Evolutionary conservation across 2,888 invertebrate species (phyloP), one percentile per base, ranked within the genome.

Genomic region (Habrosyne pyritoides): DNA sequence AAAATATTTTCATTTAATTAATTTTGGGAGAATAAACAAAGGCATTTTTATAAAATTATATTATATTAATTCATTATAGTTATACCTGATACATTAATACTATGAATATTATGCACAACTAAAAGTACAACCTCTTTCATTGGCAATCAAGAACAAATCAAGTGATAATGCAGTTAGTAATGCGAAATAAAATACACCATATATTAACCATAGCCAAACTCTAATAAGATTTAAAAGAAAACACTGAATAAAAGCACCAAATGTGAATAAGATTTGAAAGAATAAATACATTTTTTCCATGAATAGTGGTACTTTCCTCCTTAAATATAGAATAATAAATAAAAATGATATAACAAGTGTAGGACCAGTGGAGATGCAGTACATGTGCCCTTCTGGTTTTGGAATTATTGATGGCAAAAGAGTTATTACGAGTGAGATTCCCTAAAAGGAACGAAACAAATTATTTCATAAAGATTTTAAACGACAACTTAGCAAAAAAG

Each of bases 221-320:
- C 77, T 81, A 54, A 79, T 72, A 57, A 91, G 76, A 73, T 91
- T 91, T 62, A 91, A 71, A 61, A 91, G 69, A 71, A 91, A 90
- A 78, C 91, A 91, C 73, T 91, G 91, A 60, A 91, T 68, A 63
- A 91, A 89, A 42, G 91, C 91, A 57, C 91, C 91, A 77, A 91
- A 91, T 0, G 89, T 88, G 66, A 91, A 91, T 59, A 90, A 70
- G 67, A 91, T 91, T 91, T 91, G 91, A 76, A 91, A 91, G 75
- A 89, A 89, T 59, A 91, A 75, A 66, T 91, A 90, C 89, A 91
- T 90, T 80, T 91, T 91, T 72, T 91, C 91, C 91, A 91, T 89
- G 64, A 91, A 91, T 59, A 90, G 62, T 4, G 91, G 91, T 24
- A 91, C 89, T 81, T 79, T 86, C 75, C 77, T 85, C 71, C 89